Evolutionary conservation across 1,140 invertebrate genomes (phyloP).

Genomic region (Leptinotarsa defecta): DNA sequence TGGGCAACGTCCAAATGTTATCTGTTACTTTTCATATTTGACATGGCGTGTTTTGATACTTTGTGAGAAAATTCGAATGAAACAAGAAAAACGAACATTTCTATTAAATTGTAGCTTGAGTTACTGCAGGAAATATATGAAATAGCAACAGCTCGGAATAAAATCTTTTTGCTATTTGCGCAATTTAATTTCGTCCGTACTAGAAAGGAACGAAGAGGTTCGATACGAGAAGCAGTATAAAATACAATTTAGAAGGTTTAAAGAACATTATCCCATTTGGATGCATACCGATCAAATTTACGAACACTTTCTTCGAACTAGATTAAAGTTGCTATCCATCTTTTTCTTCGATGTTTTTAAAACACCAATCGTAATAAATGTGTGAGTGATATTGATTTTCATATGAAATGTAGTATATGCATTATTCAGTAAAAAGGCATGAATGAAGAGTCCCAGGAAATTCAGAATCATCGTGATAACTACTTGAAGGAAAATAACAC

Average conservation of each 20-base stretch:
- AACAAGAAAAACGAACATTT: neutral
- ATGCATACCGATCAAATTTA: neutral
- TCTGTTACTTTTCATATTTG: neutral
- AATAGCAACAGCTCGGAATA: neutral
- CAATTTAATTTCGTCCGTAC: neutral
- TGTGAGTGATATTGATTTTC: too few species aligned
- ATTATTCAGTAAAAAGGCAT: too few species aligned
- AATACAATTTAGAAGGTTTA: neutral
- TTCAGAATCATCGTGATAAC: too few species aligned
- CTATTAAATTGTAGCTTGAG: neutral
- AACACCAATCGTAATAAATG: too few species aligned
- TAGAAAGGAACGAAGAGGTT: neutral
- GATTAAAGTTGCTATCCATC: neutral
- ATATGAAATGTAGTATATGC: too few species aligned
- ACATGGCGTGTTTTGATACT: neutral
- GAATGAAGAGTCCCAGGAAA: too few species aligned
- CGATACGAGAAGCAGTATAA: neutral
- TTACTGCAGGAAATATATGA: neutral
- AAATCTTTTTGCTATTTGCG: slow-evolving; percentile 1
- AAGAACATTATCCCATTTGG: neutral
- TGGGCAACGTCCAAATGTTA: too few species aligned
- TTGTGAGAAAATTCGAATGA: neutral
- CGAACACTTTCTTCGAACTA: neutral
- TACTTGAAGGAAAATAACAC: too few species aligned
- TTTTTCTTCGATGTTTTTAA: too few species aligned